phyloP scores from a whole-genome alignment of 2,888 invertebrate genomes.

The Mesorhabditis spiculigera region DNA sequence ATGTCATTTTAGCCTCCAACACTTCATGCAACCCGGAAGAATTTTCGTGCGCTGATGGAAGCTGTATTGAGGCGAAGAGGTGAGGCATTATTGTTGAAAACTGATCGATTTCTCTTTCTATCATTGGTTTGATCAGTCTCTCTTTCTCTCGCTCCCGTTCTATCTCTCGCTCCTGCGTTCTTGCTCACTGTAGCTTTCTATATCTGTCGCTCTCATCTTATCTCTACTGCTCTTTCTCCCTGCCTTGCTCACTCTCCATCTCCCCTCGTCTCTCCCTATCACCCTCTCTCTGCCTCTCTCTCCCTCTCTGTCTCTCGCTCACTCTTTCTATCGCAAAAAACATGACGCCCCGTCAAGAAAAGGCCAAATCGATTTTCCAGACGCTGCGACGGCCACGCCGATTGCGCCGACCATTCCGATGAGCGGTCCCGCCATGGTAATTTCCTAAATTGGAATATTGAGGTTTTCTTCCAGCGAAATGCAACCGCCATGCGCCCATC shows the following conservation, averaged over 20 bases:
- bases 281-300: too few species aligned
- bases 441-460: not conserved
- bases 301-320: too few species aligned
- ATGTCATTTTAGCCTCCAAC: constrained; percentile 27
- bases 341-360: not conserved
- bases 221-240: too few species aligned
- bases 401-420: constrained; percentile 85
- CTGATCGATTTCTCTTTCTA: too few species aligned
- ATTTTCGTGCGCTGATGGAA: constrained; percentile 42
- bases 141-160: too few species aligned
- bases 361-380: not conserved
- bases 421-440: constrained; percentile 66
- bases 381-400: constrained; percentile 80
- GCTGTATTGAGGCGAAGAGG: constrained; percentile 33
- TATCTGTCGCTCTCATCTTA: too few species aligned
- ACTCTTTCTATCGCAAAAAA: too few species aligned
- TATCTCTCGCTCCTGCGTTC: too few species aligned
- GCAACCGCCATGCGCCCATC: constrained; percentile 35
- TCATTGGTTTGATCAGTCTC: too few species aligned
- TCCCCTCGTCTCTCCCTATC: too few species aligned
- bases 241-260: too few species aligned
- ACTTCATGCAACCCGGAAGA: constrained; percentile 30
- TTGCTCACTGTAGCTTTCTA: too few species aligned
- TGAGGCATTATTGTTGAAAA: not conserved
- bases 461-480: constrained; percentile 25